Base-by-base conservation (phyloP, 2,113 vertebrate species). In the Eira barbara region DNA sequence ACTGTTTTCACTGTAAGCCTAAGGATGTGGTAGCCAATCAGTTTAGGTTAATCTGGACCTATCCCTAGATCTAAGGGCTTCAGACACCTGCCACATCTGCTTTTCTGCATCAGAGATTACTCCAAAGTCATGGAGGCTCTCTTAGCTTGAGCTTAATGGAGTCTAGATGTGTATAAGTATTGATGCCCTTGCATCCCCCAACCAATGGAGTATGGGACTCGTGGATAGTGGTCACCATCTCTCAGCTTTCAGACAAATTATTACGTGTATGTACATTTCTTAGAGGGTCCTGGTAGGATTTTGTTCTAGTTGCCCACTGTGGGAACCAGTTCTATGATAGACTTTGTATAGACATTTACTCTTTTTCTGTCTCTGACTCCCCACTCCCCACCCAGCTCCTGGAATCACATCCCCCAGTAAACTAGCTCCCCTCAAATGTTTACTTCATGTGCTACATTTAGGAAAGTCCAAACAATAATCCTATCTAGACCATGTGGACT, bases 91-190 rank as follows among this genome's bases (percentile, higher is more conserved):
- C n/a, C 20, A 20, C 31, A 18, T 67, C n/a, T 74, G 25, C 27
- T 84, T 83, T 67, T 63, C 29, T 73, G 15, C 61, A 83, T 57
- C 25, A 78, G 76, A 25, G 0, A 10, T 79, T 88, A 57, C 20
- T 65, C 31, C 42, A 71, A 95, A 91, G 69, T 27, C 27, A n/a
- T 27, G 6, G 36, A 29, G 25, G 31, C 15, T 88, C 69, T 91
- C n/a, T 47, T 23, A 69, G n/a, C 15, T 96, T 74, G 81, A 63
- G 7, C 13, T 69, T 79, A 83, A 34, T 29, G 7, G 71, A 91
- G 29, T 1, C 47, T 84, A 34, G 36, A 45, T 6, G 0, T 1
- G 3, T 20, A 0, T 1, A 27, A 29, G 34, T 12, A n/a, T 12
- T 55, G 34, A 69, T 61, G 57, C 12, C 7, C 12, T 88, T 76